phyloP scores from a whole-genome alignment of 1,140 invertebrate genomes.

The Drosophila kikkawai region DNA sequence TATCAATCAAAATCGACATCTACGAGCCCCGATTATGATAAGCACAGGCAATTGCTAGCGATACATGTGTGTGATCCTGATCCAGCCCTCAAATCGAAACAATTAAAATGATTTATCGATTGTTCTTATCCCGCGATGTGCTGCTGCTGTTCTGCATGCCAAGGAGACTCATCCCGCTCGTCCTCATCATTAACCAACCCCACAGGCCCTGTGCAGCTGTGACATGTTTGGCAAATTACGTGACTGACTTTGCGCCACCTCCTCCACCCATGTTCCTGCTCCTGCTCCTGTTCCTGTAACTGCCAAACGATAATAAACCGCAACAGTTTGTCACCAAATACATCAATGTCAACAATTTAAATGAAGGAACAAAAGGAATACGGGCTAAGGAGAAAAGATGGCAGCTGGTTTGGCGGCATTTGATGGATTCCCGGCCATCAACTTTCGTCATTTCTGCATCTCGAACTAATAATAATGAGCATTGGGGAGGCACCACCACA shows the following conservation, averaged over 20 bases:
- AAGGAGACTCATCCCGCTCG: conserved; percentile 5
- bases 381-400: neutral
- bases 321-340: conserved; percentile 81
- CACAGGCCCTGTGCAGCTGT: conserved; percentile 43
- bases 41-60: neutral
- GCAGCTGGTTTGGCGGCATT: conserved; percentile 47
- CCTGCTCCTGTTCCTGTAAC: neutral
- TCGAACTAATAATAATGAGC: conserved; percentile 56
- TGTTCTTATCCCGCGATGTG: conserved; percentile 23
- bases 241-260: conserved; percentile 39
- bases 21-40: neutral
- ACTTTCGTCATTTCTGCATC: conserved; percentile 54
- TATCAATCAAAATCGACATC: neutral
- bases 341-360: conserved; percentile 74
- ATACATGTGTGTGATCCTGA: conserved; percentile 1
- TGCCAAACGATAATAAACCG: conserved; percentile 57
- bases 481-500: neutral
- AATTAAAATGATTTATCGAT: conserved; percentile 79
- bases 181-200: conserved; percentile 26
- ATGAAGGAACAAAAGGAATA: conserved; percentile 1
- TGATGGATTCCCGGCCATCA: conserved; percentile 53
- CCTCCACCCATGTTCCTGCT: neutral
- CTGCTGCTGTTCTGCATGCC: conserved; percentile 33
- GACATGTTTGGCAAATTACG: conserved; percentile 66
- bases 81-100: conserved; percentile 28